Evolutionary conservation across 2,888 invertebrate species (phyloP), one percentile per base, ranked within the genome.

Genomic region (Frankliniella intonsa): DNA sequence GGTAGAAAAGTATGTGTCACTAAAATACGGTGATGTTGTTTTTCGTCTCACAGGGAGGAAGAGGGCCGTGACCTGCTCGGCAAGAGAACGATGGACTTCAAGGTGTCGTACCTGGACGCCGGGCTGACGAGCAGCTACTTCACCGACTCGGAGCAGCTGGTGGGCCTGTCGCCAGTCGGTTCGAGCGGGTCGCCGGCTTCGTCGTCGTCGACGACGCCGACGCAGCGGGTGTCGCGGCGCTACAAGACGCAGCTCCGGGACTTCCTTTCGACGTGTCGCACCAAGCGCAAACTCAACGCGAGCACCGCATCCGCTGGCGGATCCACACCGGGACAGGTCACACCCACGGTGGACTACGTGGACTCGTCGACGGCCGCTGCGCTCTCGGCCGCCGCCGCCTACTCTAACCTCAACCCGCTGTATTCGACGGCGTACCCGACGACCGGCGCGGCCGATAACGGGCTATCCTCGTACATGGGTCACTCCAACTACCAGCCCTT

Each of bases 11-110:
- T 79, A 8, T 8, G 12, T n/a, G n/a, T 50, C 17, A 80, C 22
- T 50, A 9, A 9, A 22, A 38, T 25, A 38, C 76, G 1, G 9
- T n/a, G 80, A 82, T 80, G 7, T 83, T 62, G 81, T 80, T 49
- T 25, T 81, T 65, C 25, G 17, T n/a, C 83, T 88, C 90, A 69
- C 89, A 97, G 97, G 92, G 99, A 99, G 88, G 99, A 99, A 89
- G 99, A 99, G 90, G 99, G 99, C 17, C 92, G 97, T 84, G 99
- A 99, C 89, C 90, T 99, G 83, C 91, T 99, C 81, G 98, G 98
- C 62, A 99, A 99, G 89, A 92, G 99, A 84, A 99, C 98, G 10
- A 98, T 98, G 95, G 98, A 99, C 89, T 99, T 98, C 89, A 98
- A 99, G 91, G 97, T 97, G 82, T 98, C 98, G 87, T 99, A 99